Evolutionary conservation across 2,888 invertebrate genomes (phyloP).

Genomic region (Phalangium opilio): DNA sequence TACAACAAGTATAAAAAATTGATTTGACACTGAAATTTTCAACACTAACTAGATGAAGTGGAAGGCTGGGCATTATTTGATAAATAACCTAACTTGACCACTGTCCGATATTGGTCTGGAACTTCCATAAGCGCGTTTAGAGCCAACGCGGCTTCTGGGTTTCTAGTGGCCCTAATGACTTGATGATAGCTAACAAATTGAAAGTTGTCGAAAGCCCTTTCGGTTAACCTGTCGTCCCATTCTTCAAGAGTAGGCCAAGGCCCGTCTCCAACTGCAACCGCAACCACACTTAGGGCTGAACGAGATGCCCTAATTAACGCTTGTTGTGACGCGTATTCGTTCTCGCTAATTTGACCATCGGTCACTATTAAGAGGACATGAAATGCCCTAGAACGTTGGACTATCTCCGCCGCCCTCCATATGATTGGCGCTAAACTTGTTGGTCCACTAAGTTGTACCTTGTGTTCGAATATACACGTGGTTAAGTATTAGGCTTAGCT

Average conservation of each 20-base stretch:
- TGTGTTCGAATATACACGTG: too few relatives aligned
- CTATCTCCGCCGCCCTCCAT: constrained; percentile 35
- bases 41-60: too few relatives aligned
- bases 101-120: constrained; percentile 32
- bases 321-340: constrained; percentile 31
- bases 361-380: constrained; percentile 38
- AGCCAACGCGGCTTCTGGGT: constrained; percentile 34
- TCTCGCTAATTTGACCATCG: constrained; percentile 38
- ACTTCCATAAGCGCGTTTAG: constrained; percentile 38
- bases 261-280: constrained; percentile 39
- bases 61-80: constrained; percentile 1
- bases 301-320: constrained; percentile 37
- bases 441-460: constrained; percentile 33
- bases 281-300: constrained; percentile 36
- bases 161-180: constrained; percentile 25
- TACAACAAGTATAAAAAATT: too few relatives aligned
- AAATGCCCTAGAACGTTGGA: constrained; percentile 33
- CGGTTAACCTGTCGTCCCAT: constrained; percentile 36
- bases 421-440: constrained; percentile 39
- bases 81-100: constrained; percentile 10
- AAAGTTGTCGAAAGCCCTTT: constrained; percentile 38
- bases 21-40: too few relatives aligned
- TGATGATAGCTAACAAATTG: constrained; percentile 38
- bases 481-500: too few relatives aligned
- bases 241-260: constrained; percentile 38